Conservation (phyloP, 2,113 vertebrate species). For the Acinonyx jubatus region DNA sequence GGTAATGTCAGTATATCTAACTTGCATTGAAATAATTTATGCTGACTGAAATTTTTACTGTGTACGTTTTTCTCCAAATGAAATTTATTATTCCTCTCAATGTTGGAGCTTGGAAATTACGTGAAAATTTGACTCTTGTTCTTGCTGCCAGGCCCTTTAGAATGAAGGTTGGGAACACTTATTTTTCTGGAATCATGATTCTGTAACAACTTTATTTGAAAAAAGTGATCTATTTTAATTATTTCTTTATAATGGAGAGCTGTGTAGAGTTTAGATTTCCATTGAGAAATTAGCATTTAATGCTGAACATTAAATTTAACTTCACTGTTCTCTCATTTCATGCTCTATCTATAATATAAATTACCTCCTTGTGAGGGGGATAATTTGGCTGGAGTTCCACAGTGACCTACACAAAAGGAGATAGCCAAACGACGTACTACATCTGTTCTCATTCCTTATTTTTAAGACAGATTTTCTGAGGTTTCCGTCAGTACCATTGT, state of each 20-base stretch:
- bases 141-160: background rate
- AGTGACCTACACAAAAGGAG: background rate
- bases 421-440: too few relatives aligned
- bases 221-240: background rate
- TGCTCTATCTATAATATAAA: background rate
- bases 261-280: constrained; percentile 16
- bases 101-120: background rate
- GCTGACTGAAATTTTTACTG: constrained; percentile 1
- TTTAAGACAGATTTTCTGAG: background rate
- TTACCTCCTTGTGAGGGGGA: background rate
- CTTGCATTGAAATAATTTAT: background rate
- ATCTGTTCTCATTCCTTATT: background rate
- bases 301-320: background rate
- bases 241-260: background rate
- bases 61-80: background rate
- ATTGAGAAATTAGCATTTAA: constrained; percentile 1
- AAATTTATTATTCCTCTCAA: background rate
- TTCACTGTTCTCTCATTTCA: background rate
- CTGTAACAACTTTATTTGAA: background rate
- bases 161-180: background rate
- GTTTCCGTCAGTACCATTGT: background rate
- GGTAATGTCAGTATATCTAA: background rate
- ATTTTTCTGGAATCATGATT: background rate
- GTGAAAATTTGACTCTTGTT: background rate
- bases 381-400: background rate